Conservation (phyloP, 2,797 vertebrate genomes). For the Furcifer pardalis region DNA sequence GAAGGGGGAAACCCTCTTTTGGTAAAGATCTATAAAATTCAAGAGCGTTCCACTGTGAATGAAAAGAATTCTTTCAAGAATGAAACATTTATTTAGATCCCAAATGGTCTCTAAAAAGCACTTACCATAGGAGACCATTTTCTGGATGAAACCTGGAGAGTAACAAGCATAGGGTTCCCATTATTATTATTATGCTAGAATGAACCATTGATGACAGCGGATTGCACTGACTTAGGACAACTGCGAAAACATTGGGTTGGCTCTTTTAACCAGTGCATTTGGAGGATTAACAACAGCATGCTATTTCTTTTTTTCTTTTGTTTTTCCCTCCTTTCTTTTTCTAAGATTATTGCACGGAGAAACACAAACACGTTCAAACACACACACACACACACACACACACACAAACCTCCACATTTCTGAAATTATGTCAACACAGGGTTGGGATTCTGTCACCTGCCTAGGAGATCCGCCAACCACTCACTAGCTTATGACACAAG, state of each 20-base stretch:
- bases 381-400: no score
- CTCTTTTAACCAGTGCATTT: background rate
- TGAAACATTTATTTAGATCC: slow-evolving; percentile 58
- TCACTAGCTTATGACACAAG: background rate
- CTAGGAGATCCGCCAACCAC: background rate
- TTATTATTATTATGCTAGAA: background rate
- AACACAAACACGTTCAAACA: background rate
- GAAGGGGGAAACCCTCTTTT: slow-evolving; percentile 37
- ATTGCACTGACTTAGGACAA: background rate
- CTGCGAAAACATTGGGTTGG: background rate
- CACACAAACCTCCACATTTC: no score
- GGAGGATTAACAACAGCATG: background rate
- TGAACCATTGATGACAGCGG: slow-evolving; percentile 1
- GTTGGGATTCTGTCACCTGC: background rate
- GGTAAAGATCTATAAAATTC: slow-evolving; percentile 72
- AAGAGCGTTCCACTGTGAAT: slow-evolving; percentile 64
- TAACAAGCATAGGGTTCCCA: background rate
- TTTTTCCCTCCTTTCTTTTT: background rate
- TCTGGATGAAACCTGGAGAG: background rate
- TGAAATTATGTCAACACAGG: background rate
- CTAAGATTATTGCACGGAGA: background rate
- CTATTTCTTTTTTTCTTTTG: background rate
- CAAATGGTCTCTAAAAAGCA: slow-evolving; percentile 52
- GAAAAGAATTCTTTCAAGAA: slow-evolving; percentile 62
- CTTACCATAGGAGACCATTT: slow-evolving; percentile 34